Evolutionary conservation across 2,888 invertebrate genomes (phyloP).

Genomic region (Halictus ligatus): DNA sequence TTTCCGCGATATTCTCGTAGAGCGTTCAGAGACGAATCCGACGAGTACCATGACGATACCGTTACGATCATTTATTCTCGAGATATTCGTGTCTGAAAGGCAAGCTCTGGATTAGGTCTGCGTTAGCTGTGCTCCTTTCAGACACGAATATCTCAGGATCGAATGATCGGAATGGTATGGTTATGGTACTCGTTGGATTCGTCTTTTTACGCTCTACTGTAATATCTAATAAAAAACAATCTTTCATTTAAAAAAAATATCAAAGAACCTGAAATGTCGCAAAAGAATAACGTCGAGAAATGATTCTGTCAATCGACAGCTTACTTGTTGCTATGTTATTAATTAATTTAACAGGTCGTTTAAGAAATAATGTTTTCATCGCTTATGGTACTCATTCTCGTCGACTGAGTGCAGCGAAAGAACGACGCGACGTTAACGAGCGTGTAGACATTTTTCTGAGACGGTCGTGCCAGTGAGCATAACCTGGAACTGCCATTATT

Average conservation of each 20-base stretch:
- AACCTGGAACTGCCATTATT: slow-evolving; percentile 9
- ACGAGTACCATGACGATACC: not conserved
- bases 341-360: not conserved
- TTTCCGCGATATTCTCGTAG: not conserved
- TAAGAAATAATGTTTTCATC: not conserved
- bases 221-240: not conserved
- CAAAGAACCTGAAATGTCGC: too few species aligned
- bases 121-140: not conserved
- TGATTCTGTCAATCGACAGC: too few species aligned
- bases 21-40: not conserved
- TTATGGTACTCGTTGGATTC: not conserved
- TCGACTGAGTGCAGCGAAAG: not conserved
- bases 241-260: not conserved
- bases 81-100: not conserved
- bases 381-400: not conserved
- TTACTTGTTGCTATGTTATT: too few species aligned
- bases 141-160: not conserved
- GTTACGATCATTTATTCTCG: not conserved
- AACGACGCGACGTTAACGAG: slow-evolving; percentile 16
- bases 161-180: not conserved
- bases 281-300: too few species aligned
- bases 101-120: too few species aligned
- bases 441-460: not conserved
- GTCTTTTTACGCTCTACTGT: not conserved
- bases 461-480: slow-evolving; percentile 12